phyloP scores from a whole-genome alignment of 2,113 vertebrate genomes.

The Grallaria varia region DNA sequence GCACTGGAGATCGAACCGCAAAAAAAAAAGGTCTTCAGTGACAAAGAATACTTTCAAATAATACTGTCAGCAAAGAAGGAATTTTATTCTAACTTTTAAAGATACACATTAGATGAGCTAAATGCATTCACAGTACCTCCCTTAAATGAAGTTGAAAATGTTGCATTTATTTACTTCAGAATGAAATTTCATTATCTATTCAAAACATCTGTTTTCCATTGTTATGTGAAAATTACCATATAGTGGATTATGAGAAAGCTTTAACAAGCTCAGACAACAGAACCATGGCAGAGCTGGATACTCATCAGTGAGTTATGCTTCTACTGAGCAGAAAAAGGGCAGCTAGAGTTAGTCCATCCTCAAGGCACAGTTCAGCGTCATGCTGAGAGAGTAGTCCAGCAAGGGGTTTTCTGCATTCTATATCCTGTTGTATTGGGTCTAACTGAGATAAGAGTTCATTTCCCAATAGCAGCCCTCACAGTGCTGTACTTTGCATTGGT shows the following conservation, averaged over 20 bases:
- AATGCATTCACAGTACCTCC: neutral
- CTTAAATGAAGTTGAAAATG: neutral
- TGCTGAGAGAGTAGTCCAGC: neutral
- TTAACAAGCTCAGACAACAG: neutral
- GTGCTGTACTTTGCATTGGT: neutral
- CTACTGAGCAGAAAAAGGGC: neutral
- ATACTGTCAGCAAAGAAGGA: neutral
- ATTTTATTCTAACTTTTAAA: neutral
- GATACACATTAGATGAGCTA: neutral
- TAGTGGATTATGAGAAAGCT: neutral
- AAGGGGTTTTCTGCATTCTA: neutral
- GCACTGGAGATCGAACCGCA: neutral
- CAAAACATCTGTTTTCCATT: conserved; percentile 9
- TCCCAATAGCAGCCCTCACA: fast-evolving
- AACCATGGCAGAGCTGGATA: neutral
- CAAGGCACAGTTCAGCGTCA: neutral
- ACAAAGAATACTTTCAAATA: neutral
- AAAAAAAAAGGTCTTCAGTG: neutral
- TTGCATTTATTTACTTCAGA: conserved; percentile 2
- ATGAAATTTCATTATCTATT: neutral
- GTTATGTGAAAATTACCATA: neutral
- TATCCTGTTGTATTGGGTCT: neutral
- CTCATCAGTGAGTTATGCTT: neutral
- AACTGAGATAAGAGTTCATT: neutral
- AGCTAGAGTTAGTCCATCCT: neutral